These are phyloP conservation scores for Drosophila equinoxialis DNA, from an alignment of 1,140 invertebrate species.

Conservation along the genomic window DNA sequence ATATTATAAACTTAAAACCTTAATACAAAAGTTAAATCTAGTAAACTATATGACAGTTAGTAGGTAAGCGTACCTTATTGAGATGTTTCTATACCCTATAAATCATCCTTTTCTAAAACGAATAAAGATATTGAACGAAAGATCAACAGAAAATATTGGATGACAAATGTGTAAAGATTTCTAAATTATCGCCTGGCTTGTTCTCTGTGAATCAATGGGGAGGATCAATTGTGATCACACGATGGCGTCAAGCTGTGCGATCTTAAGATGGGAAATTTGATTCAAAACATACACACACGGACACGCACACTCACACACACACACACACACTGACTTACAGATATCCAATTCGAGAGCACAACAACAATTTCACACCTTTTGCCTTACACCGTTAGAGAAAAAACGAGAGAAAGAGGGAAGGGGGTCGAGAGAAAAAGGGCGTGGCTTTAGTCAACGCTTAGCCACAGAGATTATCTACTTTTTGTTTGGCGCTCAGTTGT, in stretches of 20 bases:
- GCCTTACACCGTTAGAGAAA: conserved; percentile 56
- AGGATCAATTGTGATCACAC: conserved; percentile 71
- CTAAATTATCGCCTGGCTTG: conserved; percentile 63
- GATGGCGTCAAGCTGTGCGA: conserved; percentile 61
- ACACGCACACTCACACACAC: conserved; percentile 10
- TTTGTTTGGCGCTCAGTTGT: background rate
- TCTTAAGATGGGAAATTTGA: conserved; percentile 44
- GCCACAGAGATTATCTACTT: conserved; percentile 28
- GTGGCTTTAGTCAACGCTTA: conserved; percentile 17
- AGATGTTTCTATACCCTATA: background rate
- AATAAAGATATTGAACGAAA: background rate
- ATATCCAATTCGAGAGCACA: conserved; percentile 45
- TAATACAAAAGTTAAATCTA: no score
- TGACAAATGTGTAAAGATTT: conserved; percentile 57
- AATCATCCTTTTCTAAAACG: background rate
- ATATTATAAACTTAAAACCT: no score
- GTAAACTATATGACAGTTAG: background rate
- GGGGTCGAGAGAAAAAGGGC: conserved; percentile 23
- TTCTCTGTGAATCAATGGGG: conserved; percentile 33
- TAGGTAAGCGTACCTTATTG: background rate
- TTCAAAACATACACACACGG: conserved; percentile 46
- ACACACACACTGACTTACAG: conserved; percentile 8
- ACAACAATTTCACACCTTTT: conserved; percentile 68
- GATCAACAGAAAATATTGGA: conserved; percentile 10
- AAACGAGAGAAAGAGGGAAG: background rate